Evolutionary conservation across 1,140 invertebrate genomes (phyloP), one percentile per base, ranked within the genome.

Genomic region (Leptopilina boulardi): DNA sequence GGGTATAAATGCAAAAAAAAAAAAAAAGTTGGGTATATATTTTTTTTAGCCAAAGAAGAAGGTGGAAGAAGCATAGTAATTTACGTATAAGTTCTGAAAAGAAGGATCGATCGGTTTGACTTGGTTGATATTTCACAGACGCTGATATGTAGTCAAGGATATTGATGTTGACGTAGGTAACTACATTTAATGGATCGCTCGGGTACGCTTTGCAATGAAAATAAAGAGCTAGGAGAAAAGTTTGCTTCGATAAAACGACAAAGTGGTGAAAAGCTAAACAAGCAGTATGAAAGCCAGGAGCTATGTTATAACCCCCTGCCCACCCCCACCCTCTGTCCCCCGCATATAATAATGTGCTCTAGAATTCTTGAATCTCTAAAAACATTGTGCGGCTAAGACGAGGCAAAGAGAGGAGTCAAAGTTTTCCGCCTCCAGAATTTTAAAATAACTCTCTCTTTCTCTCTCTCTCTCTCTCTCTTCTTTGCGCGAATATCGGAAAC

Each of bases 161-260:
- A 66, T 66, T 66, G 59, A 66, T 66, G 59, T 66, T 66, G 59
- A 66, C 59, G 59, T 66, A 66, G 59, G 59, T 66, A 66, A 66
- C 59, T 23, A 66, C 21, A 23, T 66, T 66, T 66, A 66, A 66
- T 66, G 59, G 59, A 66, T 66, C 26, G 59, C 59, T 66, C 59
- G 59, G 59, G 59, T 66, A 66, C 59, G 26, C 59, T 66, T 66
- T 66, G 59, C 59, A 66, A 66, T 66, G 59, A 66, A 66, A 66
- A 66, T 66, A 66, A 30, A 23, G 59, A 66, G 59, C 13, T 15
- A 30, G 23, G 23, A 66, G 26, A 66, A 66, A 66, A 66, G 59
- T 66, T 66, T 15, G 19, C 59, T 66, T 66, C 59, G 59, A 66
- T 66, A 66, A 30, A 66, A 66, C 59, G 59, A 66, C 59, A 66